Conservation (phyloP, 2,888 invertebrate genomes). For the Habroteleia sp. region DNA sequence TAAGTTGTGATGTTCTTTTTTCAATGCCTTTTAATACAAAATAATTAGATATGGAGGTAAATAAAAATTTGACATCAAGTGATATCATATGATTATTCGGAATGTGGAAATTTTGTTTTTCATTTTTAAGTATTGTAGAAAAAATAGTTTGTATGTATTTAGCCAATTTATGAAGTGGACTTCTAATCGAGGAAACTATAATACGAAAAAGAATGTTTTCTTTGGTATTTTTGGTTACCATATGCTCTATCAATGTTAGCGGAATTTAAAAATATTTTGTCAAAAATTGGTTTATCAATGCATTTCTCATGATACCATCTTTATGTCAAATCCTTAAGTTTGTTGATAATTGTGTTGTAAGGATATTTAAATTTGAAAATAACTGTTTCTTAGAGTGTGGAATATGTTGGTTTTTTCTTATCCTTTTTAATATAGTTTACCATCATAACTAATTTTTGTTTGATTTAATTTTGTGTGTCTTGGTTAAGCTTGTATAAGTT, state of each 20-base stretch:
- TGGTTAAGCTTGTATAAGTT: no score
- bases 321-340: slow-evolving; percentile 1
- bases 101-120: neutral
- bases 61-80: no score
- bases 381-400: no score
- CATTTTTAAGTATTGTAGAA: neutral
- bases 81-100: slow-evolving; percentile 1
- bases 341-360: no score
- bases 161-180: slow-evolving; percentile 2
- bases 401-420: no score
- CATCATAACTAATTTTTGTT: no score
- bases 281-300: neutral
- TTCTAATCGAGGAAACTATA: neutral
- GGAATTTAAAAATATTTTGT: neutral
- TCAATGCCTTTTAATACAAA: no score
- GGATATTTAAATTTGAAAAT: no score
- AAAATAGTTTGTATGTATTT: neutral
- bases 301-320: neutral
- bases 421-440: no score
- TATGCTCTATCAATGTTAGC: slow-evolving; percentile 1
- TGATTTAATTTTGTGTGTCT: no score
- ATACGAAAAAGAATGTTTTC: neutral
- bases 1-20: no score
- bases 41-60: no score
- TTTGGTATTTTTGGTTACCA: slow-evolving; percentile 15